Conservation (phyloP, 2,797 vertebrate species). For the Microcaecilia unicolor region DNA sequence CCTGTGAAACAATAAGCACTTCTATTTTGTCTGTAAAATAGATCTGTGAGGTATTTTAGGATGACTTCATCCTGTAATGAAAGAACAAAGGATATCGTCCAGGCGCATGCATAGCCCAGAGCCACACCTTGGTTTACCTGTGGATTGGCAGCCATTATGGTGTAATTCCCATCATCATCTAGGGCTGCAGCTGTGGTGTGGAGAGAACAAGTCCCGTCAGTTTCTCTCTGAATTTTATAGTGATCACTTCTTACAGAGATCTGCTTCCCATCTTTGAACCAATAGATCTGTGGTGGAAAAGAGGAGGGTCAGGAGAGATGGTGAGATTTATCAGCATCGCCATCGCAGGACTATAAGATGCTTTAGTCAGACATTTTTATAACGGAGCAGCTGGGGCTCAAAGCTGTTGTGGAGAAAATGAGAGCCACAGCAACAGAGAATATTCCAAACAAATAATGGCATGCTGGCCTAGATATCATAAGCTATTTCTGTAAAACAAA, state of each 20-base stretch:
- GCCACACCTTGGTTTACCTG: constrained; percentile 58
- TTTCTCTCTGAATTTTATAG: constrained; percentile 81
- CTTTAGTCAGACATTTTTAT: too few species aligned
- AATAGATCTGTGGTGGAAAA: constrained; percentile 73
- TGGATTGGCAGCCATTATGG: constrained; percentile 88
- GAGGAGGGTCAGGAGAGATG: too few species aligned
- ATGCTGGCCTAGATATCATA: too few species aligned
- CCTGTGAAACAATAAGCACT: constrained; percentile 30
- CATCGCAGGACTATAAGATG: too few species aligned
- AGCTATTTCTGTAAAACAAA: too few species aligned
- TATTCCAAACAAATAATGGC: too few species aligned
- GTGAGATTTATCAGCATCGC: too few species aligned
- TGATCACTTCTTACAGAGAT: constrained; percentile 93
- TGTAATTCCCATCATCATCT: constrained; percentile 96
- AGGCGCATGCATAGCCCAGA: constrained; percentile 15
- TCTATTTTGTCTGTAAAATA: too few species aligned
- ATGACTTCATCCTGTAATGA: constrained; percentile 26
- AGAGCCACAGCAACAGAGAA: too few species aligned
- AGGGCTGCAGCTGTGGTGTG: constrained; percentile 76
- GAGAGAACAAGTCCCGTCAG: constrained; percentile 83
- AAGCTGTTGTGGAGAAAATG: not conserved
- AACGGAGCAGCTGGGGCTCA: constrained; percentile 2
- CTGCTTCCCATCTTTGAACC: constrained; percentile 98
- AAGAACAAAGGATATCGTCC: constrained; percentile 8
- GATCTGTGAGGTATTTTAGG: constrained; percentile 6